Conservation (phyloP, 37 sponge, comb jelly and placozoan species). For the Haliclona indistincta region DNA sequence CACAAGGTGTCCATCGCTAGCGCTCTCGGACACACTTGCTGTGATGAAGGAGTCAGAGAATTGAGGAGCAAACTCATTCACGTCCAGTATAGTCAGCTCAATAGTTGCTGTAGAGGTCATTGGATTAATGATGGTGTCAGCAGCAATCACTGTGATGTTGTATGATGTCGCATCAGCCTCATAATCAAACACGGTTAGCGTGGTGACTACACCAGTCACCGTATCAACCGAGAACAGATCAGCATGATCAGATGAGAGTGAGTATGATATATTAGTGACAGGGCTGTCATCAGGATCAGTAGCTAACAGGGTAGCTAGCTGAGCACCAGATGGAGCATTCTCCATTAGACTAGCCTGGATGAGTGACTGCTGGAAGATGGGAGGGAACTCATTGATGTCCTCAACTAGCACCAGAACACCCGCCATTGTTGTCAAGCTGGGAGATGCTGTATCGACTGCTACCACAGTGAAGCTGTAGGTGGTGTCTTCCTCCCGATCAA, state of each 20-base stretch:
- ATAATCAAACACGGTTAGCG: conserved; percentile 13
- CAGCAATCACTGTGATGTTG: conserved; percentile 31
- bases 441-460: conserved; percentile 17
- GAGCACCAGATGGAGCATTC: conserved; percentile 28
- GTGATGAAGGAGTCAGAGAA: conserved; percentile 34
- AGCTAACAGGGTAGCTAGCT: conserved; percentile 8
- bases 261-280: conserved; percentile 9
- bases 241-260: conserved; percentile 21
- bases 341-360: conserved; percentile 4
- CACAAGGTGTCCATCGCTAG: conserved; percentile 20
- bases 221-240: neutral
- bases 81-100: conserved; percentile 15
- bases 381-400: conserved; percentile 12
- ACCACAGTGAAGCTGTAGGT: conserved; percentile 2
- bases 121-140: conserved; percentile 44
- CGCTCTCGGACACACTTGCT: conserved; percentile 36
- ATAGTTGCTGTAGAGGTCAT: conserved; percentile 24
- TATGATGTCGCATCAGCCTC: conserved; percentile 8
- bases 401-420: conserved; percentile 24
- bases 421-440: conserved; percentile 17
- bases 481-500: conserved; percentile 28
- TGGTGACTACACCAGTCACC: conserved; percentile 43
- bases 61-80: conserved; percentile 59
- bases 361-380: neutral
- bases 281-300: conserved; percentile 10